Evolutionary conservation across 2,888 invertebrate genomes (phyloP), one percentile per base, ranked within the genome.

Genomic region (Oscheius sp.): DNA sequence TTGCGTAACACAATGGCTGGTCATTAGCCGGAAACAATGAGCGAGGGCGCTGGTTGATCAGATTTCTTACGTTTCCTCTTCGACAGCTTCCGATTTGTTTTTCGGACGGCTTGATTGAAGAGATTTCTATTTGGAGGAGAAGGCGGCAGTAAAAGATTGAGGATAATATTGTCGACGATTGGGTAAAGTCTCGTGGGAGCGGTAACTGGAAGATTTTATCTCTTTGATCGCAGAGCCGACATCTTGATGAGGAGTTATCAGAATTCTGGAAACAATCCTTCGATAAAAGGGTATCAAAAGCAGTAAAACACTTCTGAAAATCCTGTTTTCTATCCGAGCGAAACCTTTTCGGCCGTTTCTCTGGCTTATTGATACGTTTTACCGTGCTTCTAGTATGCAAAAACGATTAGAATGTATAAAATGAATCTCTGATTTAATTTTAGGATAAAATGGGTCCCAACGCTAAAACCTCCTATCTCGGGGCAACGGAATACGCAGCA

Each of bases 1-100:
- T 55, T 55, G 34, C 55, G 55, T 17, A 55, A 55, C 34, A 34
- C 20, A 55, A 55, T 55, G 34, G 55, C 55, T 55, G 55, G 55
- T 33, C 55, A 55, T 55, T 55, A 55, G 34, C 55, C 55, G 20
- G 33, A 34, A 55, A 55, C 55, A 55, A 55, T 55, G 53, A 20
- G 29, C 15, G 20, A 1, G 34, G 12, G 33, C 55, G 5, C 20
- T 31, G 31, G 17, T 27, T 33, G 55, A 55, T 55, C 55, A 8
- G 8, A 55, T 55, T 55, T 34, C 33, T n/a, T 55, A 55, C 33
- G 33, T 23, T 55, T 55, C 55, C 55, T 53, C 27, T 37, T 53
- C 53, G 15, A 31, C 5, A 12, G 4, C 29, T 55, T 55, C 55
- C 55, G 55, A 55, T 55, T 55, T 37, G n/a, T 55, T 55, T 55